These are phyloP conservation scores for Knipowitschia caucasica DNA, from an alignment of 2,797 vertebrate genomes.

Conservation along the genomic window DNA sequence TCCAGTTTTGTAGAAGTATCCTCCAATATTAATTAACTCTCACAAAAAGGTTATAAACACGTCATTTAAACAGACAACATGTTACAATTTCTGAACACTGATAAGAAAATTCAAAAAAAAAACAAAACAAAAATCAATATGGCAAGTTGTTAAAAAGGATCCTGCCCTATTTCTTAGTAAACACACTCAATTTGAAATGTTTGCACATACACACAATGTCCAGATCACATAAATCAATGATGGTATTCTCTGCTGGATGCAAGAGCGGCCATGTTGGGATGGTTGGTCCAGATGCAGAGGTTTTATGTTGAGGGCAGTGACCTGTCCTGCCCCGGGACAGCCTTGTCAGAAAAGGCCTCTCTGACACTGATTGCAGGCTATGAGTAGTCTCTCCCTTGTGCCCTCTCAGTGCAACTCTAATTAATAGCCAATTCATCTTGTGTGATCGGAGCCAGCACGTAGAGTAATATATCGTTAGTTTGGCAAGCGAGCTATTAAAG, in stretches of 20 bases:
- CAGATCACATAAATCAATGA: no score
- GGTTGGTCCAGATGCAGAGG: slow-evolving; percentile 34
- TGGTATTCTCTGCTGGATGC: slow-evolving; percentile 48
- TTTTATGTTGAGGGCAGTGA: slow-evolving; percentile 60
- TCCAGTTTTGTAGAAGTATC: no score
- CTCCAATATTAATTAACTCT: no score
- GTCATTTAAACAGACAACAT: no score
- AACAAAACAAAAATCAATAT: no score
- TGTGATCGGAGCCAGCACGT: slow-evolving; percentile 84
- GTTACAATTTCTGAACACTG: no score
- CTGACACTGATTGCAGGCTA: slow-evolving; percentile 82
- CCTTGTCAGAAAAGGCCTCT: slow-evolving; percentile 74
- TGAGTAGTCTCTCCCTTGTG: slow-evolving; percentile 85
- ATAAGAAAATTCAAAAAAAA: no score
- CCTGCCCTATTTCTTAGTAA: no score
- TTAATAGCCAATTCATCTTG: slow-evolving; percentile 88
- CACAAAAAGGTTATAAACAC: no score
- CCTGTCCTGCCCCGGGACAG: slow-evolving; percentile 70
- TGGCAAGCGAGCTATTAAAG: slow-evolving; percentile 86
- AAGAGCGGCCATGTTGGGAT: slow-evolving; percentile 51
- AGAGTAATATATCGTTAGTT: slow-evolving; percentile 86
- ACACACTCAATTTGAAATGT: no score
- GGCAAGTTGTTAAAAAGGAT: no score
- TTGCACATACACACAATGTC: no score
- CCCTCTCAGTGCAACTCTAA: slow-evolving; percentile 85